Evolutionary conservation across 2,797 vertebrate species (phyloP).

Genomic region (Calcarius lapponicus): DNA sequence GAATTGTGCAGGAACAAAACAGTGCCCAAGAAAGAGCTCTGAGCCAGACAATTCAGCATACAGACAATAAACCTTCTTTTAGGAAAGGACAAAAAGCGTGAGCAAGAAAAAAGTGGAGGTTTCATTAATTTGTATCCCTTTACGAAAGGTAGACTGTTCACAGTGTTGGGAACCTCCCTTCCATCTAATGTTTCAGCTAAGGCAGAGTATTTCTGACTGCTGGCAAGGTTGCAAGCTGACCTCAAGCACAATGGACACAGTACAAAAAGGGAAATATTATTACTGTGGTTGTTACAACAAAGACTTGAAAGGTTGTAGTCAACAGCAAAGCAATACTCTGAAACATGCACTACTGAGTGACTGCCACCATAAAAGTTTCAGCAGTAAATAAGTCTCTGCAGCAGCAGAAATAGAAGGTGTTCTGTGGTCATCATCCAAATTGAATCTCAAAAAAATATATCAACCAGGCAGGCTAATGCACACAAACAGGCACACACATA

Average conservation of each 20-base stretch:
- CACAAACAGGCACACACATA: neutral
- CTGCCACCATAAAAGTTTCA: neutral
- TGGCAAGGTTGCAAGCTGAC: neutral
- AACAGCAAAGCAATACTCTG: neutral
- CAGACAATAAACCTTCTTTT: neutral
- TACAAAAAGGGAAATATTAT: neutral
- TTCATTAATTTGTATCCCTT: neutral
- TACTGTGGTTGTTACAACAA: neutral
- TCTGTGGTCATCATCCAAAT: neutral
- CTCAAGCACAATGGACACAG: neutral
- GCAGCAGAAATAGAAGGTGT: neutral
- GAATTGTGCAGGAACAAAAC: neutral
- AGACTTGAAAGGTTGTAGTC: neutral
- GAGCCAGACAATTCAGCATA: neutral
- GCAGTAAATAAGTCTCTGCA: slow-evolving; percentile 17
- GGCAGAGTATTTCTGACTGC: neutral
- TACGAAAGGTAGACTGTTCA: neutral
- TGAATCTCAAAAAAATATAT: neutral
- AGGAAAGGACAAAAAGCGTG: neutral
- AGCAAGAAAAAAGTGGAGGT: neutral
- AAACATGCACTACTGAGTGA: neutral
- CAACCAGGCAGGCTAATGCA: neutral
- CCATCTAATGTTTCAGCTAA: neutral
- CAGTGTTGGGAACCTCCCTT: neutral
- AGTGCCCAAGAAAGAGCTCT: neutral